Percentiles rank a stretch among this genome's conserved stretches.
phyloP scores from a whole-genome alignment of 2,113 vertebrate species.

The Etheostoma spectabile region DNA sequence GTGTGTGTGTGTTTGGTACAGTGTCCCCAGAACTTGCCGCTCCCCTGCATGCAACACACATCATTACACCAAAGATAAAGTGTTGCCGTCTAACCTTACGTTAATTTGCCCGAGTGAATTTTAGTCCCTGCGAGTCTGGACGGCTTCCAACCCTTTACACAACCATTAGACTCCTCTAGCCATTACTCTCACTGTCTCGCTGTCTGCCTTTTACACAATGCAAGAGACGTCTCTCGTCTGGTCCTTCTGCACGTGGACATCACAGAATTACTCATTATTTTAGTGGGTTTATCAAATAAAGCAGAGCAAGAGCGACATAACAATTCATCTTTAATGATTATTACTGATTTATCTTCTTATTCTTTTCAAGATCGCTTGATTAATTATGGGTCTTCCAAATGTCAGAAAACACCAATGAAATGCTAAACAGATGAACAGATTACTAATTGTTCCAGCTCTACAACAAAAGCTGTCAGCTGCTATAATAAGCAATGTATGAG shows the following conservation, averaged over 20 bases:
- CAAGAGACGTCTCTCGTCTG: conserved; percentile 26
- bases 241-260: conserved; percentile 15
- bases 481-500: neutral
- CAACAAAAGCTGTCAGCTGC: neutral
- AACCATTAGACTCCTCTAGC: conserved; percentile 66
- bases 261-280: neutral
- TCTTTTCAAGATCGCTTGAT: neutral
- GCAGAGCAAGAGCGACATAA: neutral
- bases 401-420: neutral
- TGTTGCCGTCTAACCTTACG: conserved; percentile 53
- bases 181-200: conserved; percentile 51
- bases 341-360: neutral
- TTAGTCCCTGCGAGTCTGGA: conserved; percentile 62
- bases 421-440: neutral
- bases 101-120: conserved; percentile 65
- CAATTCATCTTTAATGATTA: neutral
- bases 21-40: neutral
- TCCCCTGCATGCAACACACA: conserved; percentile 50
- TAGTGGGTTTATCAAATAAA: neutral
- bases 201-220: conserved; percentile 39
- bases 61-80: conserved; percentile 56
- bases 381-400: neutral
- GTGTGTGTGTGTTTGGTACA: neutral
- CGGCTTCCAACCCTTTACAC: conserved; percentile 71
- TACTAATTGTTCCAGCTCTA: neutral